Percentiles rank a stretch among this genome's conserved stretches.
Evolutionary conservation across 2,888 invertebrate genomes (phyloP).

Genomic region (Nomada flava): DNA sequence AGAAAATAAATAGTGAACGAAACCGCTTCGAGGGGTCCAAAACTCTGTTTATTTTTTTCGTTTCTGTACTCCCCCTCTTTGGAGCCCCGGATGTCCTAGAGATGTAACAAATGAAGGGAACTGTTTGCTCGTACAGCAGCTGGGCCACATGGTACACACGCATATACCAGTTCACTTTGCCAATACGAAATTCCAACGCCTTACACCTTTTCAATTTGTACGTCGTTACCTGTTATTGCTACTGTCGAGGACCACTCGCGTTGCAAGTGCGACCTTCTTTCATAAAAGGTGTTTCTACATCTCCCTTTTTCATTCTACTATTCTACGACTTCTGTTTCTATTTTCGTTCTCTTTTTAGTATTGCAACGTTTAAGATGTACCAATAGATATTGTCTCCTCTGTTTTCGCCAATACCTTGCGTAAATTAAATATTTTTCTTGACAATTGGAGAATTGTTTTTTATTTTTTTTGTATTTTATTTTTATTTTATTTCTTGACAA

Average conservation of each 20-base stretch:
- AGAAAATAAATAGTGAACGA: constrained; percentile 77
- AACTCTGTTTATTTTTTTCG: constrained; percentile 71
- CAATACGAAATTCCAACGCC: constrained; percentile 18
- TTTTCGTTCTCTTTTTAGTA: too few relatives aligned
- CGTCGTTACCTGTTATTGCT: background rate
- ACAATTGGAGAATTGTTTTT: too few relatives aligned
- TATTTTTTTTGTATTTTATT: too few relatives aligned
- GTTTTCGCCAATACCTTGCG: too few relatives aligned
- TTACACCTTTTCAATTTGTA: background rate
- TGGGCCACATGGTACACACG: constrained; percentile 39
- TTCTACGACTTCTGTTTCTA: background rate
- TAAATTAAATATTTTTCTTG: too few relatives aligned
- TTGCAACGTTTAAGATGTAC: too few relatives aligned
- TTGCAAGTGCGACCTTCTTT: too few relatives aligned
- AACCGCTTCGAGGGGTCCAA: constrained; percentile 35
- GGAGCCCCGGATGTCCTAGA: constrained; percentile 42
- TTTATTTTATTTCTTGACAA: too few relatives aligned
- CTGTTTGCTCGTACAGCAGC: constrained; percentile 64
- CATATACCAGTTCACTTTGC: constrained; percentile 27
- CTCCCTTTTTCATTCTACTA: background rate
- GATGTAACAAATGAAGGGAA: constrained; percentile 49
- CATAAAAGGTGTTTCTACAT: too few relatives aligned
- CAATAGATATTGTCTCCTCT: too few relatives aligned
- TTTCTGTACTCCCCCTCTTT: constrained; percentile 53
- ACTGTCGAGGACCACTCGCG: background rate